Evolutionary conservation across 2,797 vertebrate species (phyloP).

Genomic region (Fistularia commersonii): DNA sequence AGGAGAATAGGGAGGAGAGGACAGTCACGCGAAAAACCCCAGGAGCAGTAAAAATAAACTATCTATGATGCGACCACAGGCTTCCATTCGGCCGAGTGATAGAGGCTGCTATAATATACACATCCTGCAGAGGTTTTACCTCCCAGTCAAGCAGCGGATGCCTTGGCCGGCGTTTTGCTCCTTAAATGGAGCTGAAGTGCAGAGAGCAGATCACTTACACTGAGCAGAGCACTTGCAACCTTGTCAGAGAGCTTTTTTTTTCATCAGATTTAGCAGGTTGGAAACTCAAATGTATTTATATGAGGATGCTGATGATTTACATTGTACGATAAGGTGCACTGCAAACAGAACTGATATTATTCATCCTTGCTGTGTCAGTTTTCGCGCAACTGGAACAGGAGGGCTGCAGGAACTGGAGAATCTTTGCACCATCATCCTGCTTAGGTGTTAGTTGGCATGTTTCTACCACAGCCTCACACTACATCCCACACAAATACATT

Average conservation of each 20-base stretch:
- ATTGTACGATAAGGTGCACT: slow-evolving; percentile 14
- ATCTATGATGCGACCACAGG: background rate
- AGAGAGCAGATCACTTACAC: slow-evolving; percentile 28
- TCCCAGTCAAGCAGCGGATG: background rate
- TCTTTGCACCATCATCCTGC: too few relatives aligned
- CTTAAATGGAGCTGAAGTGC: slow-evolving; percentile 20
- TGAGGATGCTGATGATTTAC: slow-evolving; percentile 12
- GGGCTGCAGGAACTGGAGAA: too few relatives aligned
- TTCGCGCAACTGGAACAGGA: too few relatives aligned
- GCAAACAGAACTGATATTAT: slow-evolving; percentile 9
- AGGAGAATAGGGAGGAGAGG: background rate
- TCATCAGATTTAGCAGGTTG: too few relatives aligned
- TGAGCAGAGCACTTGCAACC: slow-evolving; percentile 32
- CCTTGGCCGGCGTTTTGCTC: slow-evolving; percentile 2
- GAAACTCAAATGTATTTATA: slow-evolving; percentile 31
- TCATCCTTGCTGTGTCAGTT: background rate
- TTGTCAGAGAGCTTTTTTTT: slow-evolving; percentile 2
- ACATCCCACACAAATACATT: too few relatives aligned
- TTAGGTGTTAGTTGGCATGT: too few relatives aligned
- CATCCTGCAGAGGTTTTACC: too few relatives aligned
- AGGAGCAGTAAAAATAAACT: background rate
- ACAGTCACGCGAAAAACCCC: background rate
- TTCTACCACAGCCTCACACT: too few relatives aligned
- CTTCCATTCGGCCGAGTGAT: too few relatives aligned
- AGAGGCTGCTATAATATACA: too few relatives aligned